phyloP scores from a whole-genome alignment of 2,113 vertebrate genomes.

The Pomatorhinus ruficollis region DNA sequence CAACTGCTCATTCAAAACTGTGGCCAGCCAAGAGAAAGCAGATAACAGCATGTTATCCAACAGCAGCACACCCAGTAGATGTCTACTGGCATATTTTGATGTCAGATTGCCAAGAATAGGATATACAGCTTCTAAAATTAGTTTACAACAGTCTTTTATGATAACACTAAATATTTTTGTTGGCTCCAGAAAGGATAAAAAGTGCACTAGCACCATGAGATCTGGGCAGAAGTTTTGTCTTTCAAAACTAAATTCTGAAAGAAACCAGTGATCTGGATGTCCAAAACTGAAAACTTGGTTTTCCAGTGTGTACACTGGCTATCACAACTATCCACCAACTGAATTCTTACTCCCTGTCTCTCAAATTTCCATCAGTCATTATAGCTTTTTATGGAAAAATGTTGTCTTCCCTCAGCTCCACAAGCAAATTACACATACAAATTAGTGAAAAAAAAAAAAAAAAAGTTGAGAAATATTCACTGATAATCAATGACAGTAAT shows the following conservation, averaged over 20 bases:
- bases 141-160: neutral
- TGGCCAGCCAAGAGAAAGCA: neutral
- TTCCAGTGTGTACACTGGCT: neutral
- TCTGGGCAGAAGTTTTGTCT: neutral
- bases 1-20: neutral
- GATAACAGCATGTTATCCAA: accelerated
- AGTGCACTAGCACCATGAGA: neutral
- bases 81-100: neutral
- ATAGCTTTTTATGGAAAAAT: neutral
- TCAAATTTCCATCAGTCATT: neutral
- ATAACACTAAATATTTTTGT: neutral
- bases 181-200: neutral
- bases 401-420: neutral
- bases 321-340: neutral
- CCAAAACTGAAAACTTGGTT: neutral
- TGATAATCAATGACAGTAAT: neutral
- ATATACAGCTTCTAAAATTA: neutral
- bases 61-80: neutral
- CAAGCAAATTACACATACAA: neutral
- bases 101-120: neutral
- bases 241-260: neutral
- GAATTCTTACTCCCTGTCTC: neutral
- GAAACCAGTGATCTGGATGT: neutral
- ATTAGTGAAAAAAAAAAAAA: neutral
- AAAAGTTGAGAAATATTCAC: neutral